A percentile compares a stretch with the other conserved stretches of the same genome.
Evolutionary conservation across 2,888 invertebrate species (phyloP).

Genomic region (Drosophila differens): DNA sequence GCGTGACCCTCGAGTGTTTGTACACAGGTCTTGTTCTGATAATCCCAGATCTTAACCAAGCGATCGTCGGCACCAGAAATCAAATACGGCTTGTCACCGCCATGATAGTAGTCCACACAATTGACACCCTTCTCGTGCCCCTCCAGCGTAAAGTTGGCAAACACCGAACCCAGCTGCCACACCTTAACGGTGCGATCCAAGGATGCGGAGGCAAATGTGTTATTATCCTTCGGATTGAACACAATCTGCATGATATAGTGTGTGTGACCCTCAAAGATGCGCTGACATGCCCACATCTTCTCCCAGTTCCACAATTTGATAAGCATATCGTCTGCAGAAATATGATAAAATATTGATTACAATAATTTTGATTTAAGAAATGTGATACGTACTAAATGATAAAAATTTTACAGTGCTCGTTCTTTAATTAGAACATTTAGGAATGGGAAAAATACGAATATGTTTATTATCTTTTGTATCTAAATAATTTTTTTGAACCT

Average conservation of each 20-base stretch:
- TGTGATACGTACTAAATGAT: neutral
- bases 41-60: conserved; percentile 99
- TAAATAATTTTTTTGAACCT: neutral
- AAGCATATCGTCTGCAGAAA: conserved; percentile 95
- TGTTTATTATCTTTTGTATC: neutral
- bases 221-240: conserved; percentile 99
- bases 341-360: conserved; percentile 8
- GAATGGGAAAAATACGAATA: neutral
- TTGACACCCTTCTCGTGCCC: conserved; percentile 99
- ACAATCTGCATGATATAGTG: conserved; percentile 99
- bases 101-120: conserved; percentile 99
- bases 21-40: conserved; percentile 99
- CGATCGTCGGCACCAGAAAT: conserved; percentile 99
- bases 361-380: neutral
- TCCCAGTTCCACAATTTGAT: conserved; percentile 99
- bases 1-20: conserved; percentile 99
- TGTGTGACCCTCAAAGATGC: conserved; percentile 99
- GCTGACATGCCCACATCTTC: conserved; percentile 98
- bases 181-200: conserved; percentile 98
- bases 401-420: neutral
- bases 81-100: conserved; percentile 99
- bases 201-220: conserved; percentile 99
- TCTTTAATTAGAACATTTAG: neutral
- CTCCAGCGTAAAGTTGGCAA: conserved; percentile 98
- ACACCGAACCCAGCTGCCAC: conserved; percentile 99